These are phyloP conservation scores for Caenorhabditis tropicalis DNA, from an alignment of 1,140 invertebrate species.

Conservation along the genomic window DNA sequence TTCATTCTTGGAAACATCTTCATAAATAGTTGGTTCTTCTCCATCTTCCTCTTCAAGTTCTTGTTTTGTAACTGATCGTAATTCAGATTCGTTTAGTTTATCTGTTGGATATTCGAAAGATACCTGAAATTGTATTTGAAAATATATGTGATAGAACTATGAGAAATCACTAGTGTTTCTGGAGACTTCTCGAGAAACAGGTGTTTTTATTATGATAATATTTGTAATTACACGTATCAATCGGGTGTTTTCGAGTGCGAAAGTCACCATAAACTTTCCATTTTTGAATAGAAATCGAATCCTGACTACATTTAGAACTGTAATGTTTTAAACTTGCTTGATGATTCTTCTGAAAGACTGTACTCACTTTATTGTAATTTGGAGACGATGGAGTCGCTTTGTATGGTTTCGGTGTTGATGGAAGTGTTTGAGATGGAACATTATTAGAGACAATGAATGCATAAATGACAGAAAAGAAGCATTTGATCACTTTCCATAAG, in stretches of 20 bases:
- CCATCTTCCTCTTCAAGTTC: constrained; percentile 32
- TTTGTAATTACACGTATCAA: too few relatives aligned
- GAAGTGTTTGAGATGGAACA: constrained; percentile 39
- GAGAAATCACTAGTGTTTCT: neutral
- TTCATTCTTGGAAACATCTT: neutral
- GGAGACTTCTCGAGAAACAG: neutral
- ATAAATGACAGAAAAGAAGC: neutral
- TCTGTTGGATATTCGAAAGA: constrained; percentile 29
- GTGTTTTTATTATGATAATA: too few relatives aligned
- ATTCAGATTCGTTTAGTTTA: constrained; percentile 27
- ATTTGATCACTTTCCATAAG: constrained; percentile 16
- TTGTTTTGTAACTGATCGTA: constrained; percentile 31
- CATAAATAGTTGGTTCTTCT: constrained; percentile 19
- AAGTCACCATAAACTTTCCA: too few relatives aligned
- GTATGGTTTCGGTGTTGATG: constrained; percentile 24
- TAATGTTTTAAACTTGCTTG: too few relatives aligned
- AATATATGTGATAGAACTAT: neutral
- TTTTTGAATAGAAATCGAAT: too few relatives aligned
- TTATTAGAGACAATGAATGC: constrained; percentile 25
- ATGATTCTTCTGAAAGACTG: neutral
- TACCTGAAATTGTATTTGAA: neutral
- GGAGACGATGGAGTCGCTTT: constrained; percentile 24
- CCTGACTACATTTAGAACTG: too few relatives aligned
- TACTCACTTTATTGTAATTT: constrained; percentile 21
- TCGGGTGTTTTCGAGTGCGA: too few relatives aligned